A percentile compares a stretch with the other conserved stretches of the same genome.
These are phyloP conservation scores for Zapus hudsonius DNA, from an alignment of 2,113 vertebrate genomes.

Conservation along the genomic window DNA sequence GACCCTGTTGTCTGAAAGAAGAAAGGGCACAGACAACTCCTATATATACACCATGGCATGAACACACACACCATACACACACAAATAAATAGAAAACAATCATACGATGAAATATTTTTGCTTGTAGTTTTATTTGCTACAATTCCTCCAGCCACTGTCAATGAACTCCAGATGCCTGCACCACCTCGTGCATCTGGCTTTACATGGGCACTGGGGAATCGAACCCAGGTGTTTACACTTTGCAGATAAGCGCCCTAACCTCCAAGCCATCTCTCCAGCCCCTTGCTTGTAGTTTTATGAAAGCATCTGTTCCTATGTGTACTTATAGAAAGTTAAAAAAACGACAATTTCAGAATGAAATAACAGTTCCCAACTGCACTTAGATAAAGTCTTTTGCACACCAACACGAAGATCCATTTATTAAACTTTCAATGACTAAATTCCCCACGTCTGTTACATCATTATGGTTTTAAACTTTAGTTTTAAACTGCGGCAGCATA, in stretches of 20 bases:
- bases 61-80: not conserved
- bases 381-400: not conserved
- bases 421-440: not conserved
- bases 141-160: no score
- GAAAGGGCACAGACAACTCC: no score
- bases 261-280: no score
- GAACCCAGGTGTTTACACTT: no score
- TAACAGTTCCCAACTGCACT: constrained; percentile 11
- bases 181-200: no score
- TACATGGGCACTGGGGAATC: no score
- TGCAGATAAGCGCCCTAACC: no score
- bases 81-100: not conserved
- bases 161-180: no score
- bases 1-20: no score
- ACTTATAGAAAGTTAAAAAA: not conserved
- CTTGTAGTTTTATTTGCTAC: no score
- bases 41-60: not conserved
- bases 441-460: not conserved
- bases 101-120: not conserved
- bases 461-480: not conserved
- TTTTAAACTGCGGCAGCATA: not conserved
- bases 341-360: not conserved
- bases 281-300: not conserved
- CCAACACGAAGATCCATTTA: not conserved
- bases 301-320: not conserved